A percentile compares a stretch with the other conserved stretches of the same genome.
These are phyloP conservation scores for Microctenopoma stevenorrisi DNA, from an alignment of 2,797 vertebrate genomes.

Conservation along the genomic window DNA sequence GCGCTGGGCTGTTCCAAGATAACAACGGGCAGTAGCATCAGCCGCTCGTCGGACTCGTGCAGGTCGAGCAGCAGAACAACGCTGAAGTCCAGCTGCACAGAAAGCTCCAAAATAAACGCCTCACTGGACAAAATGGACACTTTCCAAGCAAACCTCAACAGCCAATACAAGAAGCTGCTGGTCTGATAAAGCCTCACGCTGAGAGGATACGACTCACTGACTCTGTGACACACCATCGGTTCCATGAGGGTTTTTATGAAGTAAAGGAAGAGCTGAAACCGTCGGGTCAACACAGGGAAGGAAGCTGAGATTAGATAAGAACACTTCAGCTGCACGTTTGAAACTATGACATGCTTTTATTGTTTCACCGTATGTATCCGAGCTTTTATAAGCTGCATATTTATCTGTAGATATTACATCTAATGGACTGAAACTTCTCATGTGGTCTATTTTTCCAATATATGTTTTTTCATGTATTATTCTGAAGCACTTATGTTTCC, in stretches of 20 bases:
- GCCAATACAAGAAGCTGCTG: conserved; percentile 88
- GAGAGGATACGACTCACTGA: background rate
- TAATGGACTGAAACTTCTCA: conserved; percentile 6
- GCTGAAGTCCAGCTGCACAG: conserved; percentile 43
- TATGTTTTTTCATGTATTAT: background rate
- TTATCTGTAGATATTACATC: background rate
- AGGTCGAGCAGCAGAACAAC: conserved; percentile 70
- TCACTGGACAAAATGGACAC: conserved; percentile 61
- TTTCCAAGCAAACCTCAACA: conserved; percentile 72
- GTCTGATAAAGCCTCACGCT: conserved; percentile 52
- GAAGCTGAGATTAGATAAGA: conserved; percentile 9
- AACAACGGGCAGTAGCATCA: conserved; percentile 36
- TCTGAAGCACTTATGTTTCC: background rate
- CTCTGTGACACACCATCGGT: no score
- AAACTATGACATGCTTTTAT: conserved; percentile 9
- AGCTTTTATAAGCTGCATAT: conserved; percentile 4
- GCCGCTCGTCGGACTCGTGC: conserved; percentile 45
- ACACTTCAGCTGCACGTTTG: background rate
- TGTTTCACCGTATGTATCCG: conserved; percentile 5
- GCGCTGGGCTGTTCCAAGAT: conserved; percentile 78
- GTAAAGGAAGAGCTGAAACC: background rate
- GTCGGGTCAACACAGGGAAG: conserved; percentile 1
- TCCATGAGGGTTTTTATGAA: no score
- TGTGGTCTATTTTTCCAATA: background rate
- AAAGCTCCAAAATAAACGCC: conserved; percentile 23